Conservation (phyloP, 2,797 vertebrate genomes). For the Sebastes goodei region DNA sequence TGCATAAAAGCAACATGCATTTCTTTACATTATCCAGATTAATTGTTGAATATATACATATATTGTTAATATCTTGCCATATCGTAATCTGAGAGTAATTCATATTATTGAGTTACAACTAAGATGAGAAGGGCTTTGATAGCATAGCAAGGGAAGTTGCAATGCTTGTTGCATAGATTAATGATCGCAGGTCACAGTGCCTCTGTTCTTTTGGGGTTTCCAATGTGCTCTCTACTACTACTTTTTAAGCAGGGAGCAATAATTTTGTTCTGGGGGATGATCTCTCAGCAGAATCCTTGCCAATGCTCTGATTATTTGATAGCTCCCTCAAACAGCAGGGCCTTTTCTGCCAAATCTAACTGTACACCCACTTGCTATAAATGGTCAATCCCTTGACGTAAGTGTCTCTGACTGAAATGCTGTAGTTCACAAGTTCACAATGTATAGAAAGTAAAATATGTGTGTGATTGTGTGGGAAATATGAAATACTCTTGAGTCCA, state of each 20-base stretch:
- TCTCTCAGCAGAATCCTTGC: background rate
- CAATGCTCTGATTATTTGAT: background rate
- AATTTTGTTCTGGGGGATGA: background rate
- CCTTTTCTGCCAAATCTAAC: background rate
- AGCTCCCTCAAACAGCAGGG: background rate
- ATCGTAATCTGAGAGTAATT: background rate
- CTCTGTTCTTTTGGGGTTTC: background rate
- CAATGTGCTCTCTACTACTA: background rate
- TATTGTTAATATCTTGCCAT: rapidly evolving
- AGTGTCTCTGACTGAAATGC: background rate
- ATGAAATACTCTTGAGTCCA: background rate
- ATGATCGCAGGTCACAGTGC: background rate
- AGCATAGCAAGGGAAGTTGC: background rate
- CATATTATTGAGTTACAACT: background rate
- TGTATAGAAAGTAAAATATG: background rate
- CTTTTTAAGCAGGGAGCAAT: background rate
- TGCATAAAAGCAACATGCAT: background rate
- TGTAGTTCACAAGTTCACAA: background rate
- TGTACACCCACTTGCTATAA: background rate
- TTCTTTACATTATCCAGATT: background rate
- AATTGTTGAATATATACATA: too few relatives aligned
- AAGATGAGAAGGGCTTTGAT: background rate
- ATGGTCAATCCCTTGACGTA: too few relatives aligned
- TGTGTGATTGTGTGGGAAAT: background rate
- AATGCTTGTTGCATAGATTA: background rate